Percentiles rank a stretch among this genome's conserved stretches.
These are phyloP conservation scores for Geopemphigus sp. DNA, from an alignment of 1,140 invertebrate genomes.

Conservation along the genomic window DNA sequence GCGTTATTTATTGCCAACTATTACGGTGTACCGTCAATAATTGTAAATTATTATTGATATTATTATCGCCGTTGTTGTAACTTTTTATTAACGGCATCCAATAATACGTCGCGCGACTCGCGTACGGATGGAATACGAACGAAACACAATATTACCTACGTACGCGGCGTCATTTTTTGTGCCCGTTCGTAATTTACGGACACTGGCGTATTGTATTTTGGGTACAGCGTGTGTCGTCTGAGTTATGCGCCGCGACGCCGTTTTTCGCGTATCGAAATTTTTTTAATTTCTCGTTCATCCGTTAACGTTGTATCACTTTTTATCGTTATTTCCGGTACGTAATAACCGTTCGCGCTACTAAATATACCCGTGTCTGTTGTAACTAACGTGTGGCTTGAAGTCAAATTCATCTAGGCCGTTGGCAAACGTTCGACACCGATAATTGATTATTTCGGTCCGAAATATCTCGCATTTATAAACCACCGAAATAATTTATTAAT, in stretches of 20 bases:
- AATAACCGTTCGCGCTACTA: no score
- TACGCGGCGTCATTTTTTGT: background rate
- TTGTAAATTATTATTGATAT: conserved; percentile 14
- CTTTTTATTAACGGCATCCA: background rate
- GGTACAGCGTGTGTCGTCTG: background rate
- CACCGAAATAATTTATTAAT: no score
- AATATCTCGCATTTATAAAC: no score
- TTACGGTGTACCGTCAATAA: conserved; percentile 12
- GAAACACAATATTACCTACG: background rate
- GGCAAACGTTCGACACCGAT: no score
- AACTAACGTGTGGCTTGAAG: no score
- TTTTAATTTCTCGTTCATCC: no score
- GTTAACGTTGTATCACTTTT: no score
- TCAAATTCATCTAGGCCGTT: no score
- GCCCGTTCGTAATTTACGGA: background rate
- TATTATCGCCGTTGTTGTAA: background rate
- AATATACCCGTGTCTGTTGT: no score
- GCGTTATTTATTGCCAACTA: background rate
- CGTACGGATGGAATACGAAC: conserved; percentile 5
- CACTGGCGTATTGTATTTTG: background rate
- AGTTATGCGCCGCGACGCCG: background rate
- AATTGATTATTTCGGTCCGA: no score
- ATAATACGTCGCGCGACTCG: background rate
- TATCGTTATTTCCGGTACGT: no score
- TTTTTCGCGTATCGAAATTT: background rate